Percentiles rank a stretch among this genome's conserved stretches.
Evolutionary conservation across 2,888 invertebrate species (phyloP).

Genomic region (Pogonocherus hispidulus): DNA sequence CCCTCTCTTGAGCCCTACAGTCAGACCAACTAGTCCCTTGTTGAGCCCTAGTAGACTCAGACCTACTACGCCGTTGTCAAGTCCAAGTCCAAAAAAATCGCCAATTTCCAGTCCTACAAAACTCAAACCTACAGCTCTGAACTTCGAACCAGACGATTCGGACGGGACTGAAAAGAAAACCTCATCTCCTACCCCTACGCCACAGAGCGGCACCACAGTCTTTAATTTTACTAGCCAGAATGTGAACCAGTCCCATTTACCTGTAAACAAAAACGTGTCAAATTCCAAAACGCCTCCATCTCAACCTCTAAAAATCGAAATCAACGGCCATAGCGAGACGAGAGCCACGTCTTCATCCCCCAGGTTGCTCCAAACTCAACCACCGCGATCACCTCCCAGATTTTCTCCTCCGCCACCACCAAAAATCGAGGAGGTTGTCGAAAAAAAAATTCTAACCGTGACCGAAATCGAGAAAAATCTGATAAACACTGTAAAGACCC

Average conservation of each 20-base stretch:
- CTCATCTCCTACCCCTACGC: constrained; percentile 51
- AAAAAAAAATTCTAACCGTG: constrained; percentile 68
- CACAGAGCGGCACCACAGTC: constrained; percentile 72
- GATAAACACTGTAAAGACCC: constrained; percentile 76
- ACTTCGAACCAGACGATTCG: constrained; percentile 35
- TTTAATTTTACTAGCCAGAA: constrained; percentile 72
- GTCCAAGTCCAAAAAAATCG: constrained; percentile 29
- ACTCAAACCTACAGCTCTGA: constrained; percentile 30
- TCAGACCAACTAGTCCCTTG: constrained; percentile 33
- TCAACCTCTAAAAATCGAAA: constrained; percentile 56
- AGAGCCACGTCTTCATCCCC: constrained; percentile 14
- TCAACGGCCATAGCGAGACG: constrained; percentile 54
- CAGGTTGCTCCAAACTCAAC: constrained; percentile 32
- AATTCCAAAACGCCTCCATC: constrained; percentile 49
- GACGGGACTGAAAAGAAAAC: constrained; percentile 40
- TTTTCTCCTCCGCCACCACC: constrained; percentile 54
- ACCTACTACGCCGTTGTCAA: constrained; percentile 41
- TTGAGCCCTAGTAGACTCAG: constrained; percentile 39
- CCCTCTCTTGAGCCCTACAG: constrained; percentile 34
- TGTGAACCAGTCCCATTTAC: constrained; percentile 52
- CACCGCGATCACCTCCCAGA: constrained; percentile 48
- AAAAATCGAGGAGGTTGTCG: constrained; percentile 3
- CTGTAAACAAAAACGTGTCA: constrained; percentile 50
- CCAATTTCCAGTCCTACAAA: constrained; percentile 54
- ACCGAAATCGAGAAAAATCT: constrained; percentile 79